Percentiles rank a stretch among this genome's conserved stretches.
Evolutionary conservation across 1,140 invertebrate genomes (phyloP).

Genomic region (Philotrypesis tridentata): DNA sequence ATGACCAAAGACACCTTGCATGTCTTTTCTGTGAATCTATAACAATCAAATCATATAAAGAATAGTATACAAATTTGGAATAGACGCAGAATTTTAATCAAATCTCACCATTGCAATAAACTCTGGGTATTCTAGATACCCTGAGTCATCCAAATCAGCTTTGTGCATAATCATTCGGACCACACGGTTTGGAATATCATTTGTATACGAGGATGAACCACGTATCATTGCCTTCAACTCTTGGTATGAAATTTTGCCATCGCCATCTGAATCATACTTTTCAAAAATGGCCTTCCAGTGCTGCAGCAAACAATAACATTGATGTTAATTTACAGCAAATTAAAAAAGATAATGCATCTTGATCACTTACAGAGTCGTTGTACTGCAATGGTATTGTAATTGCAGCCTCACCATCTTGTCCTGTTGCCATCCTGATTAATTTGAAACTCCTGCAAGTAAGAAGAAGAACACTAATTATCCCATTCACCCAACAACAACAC

Average conservation of each 20-base stretch:
- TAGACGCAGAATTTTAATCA: neutral
- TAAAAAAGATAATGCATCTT: neutral
- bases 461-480: neutral
- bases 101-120: constrained; percentile 84
- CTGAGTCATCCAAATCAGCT: constrained; percentile 83
- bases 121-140: constrained; percentile 84
- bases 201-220: constrained; percentile 75
- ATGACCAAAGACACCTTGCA: constrained; percentile 77
- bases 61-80: neutral
- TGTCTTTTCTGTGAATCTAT: constrained; percentile 75
- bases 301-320: constrained; percentile 62
- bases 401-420: constrained; percentile 63
- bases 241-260: constrained; percentile 82
- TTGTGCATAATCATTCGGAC: constrained; percentile 81
- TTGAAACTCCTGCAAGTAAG: constrained; percentile 64
- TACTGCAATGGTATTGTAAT: constrained; percentile 69
- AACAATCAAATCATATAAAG: constrained; percentile 32
- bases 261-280: constrained; percentile 84
- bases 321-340: constrained; percentile 10
- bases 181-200: constrained; percentile 83
- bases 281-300: constrained; percentile 73
- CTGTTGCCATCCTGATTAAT: constrained; percentile 67
- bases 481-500: too few relatives aligned
- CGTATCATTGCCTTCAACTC: constrained; percentile 82
- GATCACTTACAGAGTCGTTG: constrained; percentile 63